Base-by-base conservation (phyloP, 2,888 invertebrate genomes). In the Macropis europaea region DNA sequence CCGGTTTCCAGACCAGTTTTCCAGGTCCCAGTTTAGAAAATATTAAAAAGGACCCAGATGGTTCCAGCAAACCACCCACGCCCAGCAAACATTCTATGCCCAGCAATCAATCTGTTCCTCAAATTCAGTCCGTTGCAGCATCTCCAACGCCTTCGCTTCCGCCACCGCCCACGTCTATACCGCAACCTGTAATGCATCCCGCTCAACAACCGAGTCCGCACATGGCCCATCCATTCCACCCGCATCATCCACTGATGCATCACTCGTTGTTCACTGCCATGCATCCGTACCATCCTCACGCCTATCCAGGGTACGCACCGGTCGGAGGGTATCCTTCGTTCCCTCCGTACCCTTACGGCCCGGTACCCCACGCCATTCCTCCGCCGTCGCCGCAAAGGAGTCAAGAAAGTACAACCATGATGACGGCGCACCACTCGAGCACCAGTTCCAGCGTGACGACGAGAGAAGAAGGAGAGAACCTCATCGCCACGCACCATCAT, bases 1-100 rank as follows among this genome's bases (percentile, higher is more conserved):
- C 95, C 36, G 94, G 95, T 32, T 94, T 93, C 85, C 93, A 93
- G 66, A 92, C 93, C 43, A 92, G 92, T 52, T 93, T 93, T 85
- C 91, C 93, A 45, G 94, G 94, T 5, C 94, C 95, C 15, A 92
- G 93, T 78, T 91, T 94, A 80, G 94, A 95, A 43, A 93, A 93
- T 82, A 95, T 95, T 72, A 95, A 95, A 87, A 95, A 95, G 79
- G 95, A 95, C 87, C 94, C 94, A 15, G 95, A 95, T 47, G 90
- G 90, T 73, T 82, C 88, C 2, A 86, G 88, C 45, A 87, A 87
- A 57, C 88, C 88, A 9, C 84, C 89, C 0, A 89, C 90, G 0
- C 88, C 90, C 0, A 88, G 88, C 63, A 89, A 89, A 54, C 89
- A 90, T 59, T 87, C 86, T 2, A 67, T 86, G 34, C 74, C 79